A percentile compares a stretch with the other conserved stretches of the same genome.
Evolutionary conservation across 2,888 invertebrate species (phyloP).

Genomic region (Tenthredo notha): DNA sequence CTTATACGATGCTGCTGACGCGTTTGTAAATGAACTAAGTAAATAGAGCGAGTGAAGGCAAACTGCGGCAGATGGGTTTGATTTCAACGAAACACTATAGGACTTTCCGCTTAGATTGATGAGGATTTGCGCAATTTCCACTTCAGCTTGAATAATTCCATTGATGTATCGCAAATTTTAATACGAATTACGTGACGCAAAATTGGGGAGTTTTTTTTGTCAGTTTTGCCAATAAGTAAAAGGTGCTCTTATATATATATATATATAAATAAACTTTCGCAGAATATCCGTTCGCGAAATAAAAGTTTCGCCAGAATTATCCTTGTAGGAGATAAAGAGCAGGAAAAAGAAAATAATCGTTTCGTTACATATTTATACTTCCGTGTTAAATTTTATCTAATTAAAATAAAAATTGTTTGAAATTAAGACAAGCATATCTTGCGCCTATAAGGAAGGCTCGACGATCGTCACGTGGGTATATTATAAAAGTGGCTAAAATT

Average conservation of each 20-base stretch:
- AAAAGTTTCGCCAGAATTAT: background rate
- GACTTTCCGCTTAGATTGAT: background rate
- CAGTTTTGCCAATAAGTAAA: background rate
- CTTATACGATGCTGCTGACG: background rate
- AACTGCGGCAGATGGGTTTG: background rate
- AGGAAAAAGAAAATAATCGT: background rate
- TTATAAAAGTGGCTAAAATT: background rate
- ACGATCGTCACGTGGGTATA: background rate
- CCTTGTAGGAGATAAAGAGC: background rate
- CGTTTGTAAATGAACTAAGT: background rate
- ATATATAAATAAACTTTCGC: background rate
- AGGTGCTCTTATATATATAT: background rate
- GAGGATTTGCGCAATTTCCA: background rate
- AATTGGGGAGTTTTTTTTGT: background rate
- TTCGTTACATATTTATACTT: background rate
- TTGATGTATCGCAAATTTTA: background rate
- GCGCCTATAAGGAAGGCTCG: background rate
- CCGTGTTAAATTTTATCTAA: background rate
- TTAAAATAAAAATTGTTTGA: conserved; percentile 3
- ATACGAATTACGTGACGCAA: background rate
- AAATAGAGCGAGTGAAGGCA: conserved; percentile 16
- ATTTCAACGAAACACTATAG: conserved; percentile 21
- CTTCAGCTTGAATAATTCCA: background rate
- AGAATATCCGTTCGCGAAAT: background rate
- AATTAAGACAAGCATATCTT: background rate